Base-by-base conservation (phyloP, 2,888 invertebrate species). In the Thecophora atra region DNA sequence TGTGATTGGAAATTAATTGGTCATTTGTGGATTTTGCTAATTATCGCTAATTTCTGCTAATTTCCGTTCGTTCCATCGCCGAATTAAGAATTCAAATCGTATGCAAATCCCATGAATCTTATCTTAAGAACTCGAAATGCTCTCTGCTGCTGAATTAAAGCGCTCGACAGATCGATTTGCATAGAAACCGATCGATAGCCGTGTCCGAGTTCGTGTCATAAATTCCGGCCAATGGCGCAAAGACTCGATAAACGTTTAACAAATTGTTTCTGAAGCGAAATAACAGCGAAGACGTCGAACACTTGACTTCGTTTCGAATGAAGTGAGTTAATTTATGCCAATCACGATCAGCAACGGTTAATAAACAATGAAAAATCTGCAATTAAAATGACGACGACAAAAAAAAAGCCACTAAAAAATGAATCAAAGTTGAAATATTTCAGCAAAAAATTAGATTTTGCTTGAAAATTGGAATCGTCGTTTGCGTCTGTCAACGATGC, bases 321-420 rank as follows among this genome's bases (percentile, higher is more conserved):
- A 66, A 42, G 58, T 56, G 51, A 26, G 26, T 58, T 68, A 44
- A 68, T 68, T 68, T 58, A 68, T 58, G 68, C 24, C 58, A 56
- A 42, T 47, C 65, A n/a, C 64, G 42, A 47, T 24, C 64, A 44
- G 37, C 52, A 51, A 37, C 19, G 2, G 21, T 30, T 72, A 67
- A 72, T 75, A 72, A 73, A 75, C 51, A 51, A 7, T 71, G 21
- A 74, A 74, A n/a, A 52, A 26, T 68, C 71, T 72, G 78, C 77
- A 78, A 80, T 82, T 82, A 80, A 79, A 82, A 82, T 76, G 78
- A 77, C n/a, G n/a, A n/a, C n/a, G n/a, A n/a, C n/a, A n/a, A n/a
- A n/a, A n/a, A n/a, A n/a, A n/a, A n/a, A 80, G 75, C 77, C 74
- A 74, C 56, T 60, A 72, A 73, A 73, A 67, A 71, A 69, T 72